phyloP scores from a whole-genome alignment of 2,888 invertebrate genomes.

The Latrodectus hesperus region DNA sequence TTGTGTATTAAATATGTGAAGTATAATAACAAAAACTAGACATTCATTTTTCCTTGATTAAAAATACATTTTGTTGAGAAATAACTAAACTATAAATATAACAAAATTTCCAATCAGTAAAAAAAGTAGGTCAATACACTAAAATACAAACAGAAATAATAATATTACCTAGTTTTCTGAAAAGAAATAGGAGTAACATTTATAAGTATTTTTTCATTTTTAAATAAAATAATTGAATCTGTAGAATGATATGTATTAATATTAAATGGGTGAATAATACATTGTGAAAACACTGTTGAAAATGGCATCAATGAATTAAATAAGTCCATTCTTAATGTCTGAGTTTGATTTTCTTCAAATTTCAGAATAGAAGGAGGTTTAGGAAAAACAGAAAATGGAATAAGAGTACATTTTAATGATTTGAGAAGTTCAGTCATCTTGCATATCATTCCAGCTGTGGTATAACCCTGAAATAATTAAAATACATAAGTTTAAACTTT shows the following conservation, averaged over 20 bases:
- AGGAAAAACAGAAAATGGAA: slow-evolving; percentile 30
- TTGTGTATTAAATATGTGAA: no score
- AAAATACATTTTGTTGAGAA: no score
- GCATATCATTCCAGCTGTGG: slow-evolving; percentile 2
- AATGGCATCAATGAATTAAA: slow-evolving; percentile 36
- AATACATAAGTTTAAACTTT: background rate
- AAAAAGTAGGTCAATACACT: no score
- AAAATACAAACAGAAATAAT: background rate
- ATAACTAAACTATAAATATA: no score
- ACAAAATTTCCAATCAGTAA: no score
- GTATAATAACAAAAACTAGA: no score
- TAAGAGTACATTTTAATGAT: slow-evolving; percentile 36
- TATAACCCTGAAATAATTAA: slow-evolving; percentile 22
- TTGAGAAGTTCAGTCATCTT: slow-evolving; percentile 20
- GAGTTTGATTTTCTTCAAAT: background rate
- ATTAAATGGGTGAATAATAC: slow-evolving; percentile 40
- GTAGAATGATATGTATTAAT: background rate
- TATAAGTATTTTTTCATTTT: slow-evolving; percentile 13
- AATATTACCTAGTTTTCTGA: slow-evolving; percentile 21
- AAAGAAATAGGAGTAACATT: slow-evolving; percentile 21
- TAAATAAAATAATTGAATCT: slow-evolving; percentile 11
- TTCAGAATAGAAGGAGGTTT: slow-evolving; percentile 16
- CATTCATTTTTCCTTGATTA: no score
- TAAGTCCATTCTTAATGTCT: background rate
- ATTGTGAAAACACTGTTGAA: slow-evolving; percentile 39